Evolutionary conservation across 2,113 vertebrate species (phyloP).

Genomic region (Hiodon alosoides): DNA sequence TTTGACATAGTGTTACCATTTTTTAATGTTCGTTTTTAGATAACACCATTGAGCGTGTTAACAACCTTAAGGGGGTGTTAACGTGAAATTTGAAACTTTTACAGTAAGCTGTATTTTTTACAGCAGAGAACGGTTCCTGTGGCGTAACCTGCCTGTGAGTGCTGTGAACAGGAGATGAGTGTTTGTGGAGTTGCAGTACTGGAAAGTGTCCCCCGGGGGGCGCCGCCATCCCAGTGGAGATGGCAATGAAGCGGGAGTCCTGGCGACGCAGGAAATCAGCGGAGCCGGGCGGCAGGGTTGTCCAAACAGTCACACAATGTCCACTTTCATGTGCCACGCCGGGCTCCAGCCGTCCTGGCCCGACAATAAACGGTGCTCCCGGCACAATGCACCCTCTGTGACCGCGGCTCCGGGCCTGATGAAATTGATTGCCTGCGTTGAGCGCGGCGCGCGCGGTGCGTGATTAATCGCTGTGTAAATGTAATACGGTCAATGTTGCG

Average conservation of each 20-base stretch:
- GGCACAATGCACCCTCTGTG: constrained; percentile 38
- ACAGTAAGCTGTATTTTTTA: no score
- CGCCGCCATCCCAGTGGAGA: constrained; percentile 33
- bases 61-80: background rate
- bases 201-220: background rate
- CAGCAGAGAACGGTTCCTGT: no score
- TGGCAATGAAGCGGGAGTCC: constrained; percentile 36
- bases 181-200: no score
- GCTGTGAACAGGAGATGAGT: no score
- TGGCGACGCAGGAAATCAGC: constrained; percentile 51
- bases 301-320: constrained; percentile 52
- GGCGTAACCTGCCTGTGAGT: no score
- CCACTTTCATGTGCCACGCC: constrained; percentile 41
- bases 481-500: constrained; percentile 6
- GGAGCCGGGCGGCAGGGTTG: constrained; percentile 44
- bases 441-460: constrained; percentile 27
- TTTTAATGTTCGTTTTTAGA: background rate
- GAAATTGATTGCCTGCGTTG: constrained; percentile 31
- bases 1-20: background rate
- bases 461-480: constrained; percentile 16
- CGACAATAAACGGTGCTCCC: constrained; percentile 42
- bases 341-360: constrained; percentile 25
- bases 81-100: constrained; percentile 7
- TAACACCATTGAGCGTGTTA: background rate
- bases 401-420: constrained; percentile 26